Percentiles rank a stretch among this genome's conserved stretches.
Evolutionary conservation across 2,113 vertebrate genomes (phyloP).

Genomic region (Prietella phreatophila): DNA sequence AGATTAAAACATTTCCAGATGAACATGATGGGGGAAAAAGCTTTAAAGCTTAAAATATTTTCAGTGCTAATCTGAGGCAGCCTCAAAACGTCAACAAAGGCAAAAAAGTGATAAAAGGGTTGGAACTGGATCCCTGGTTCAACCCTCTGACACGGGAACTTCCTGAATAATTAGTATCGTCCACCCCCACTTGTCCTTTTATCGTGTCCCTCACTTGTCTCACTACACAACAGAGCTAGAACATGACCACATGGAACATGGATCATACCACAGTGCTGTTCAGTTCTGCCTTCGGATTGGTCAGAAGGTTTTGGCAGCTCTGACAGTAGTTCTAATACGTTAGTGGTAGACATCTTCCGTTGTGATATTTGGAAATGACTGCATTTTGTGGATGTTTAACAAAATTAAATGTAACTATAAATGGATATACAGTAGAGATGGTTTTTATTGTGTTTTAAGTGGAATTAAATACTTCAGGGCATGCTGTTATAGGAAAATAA

Average conservation of each 20-base stretch:
- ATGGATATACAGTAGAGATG: neutral
- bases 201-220: neutral
- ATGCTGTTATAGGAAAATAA: neutral
- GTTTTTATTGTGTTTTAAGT: neutral
- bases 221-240: neutral
- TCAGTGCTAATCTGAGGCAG: constrained; percentile 45
- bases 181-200: constrained; percentile 25
- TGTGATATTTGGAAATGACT: neutral
- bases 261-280: neutral
- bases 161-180: constrained; percentile 74
- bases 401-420: neutral
- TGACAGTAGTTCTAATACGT: neutral
- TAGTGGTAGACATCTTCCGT: too few relatives aligned
- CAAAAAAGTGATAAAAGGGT: constrained; percentile 58
- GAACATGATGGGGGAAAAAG: neutral
- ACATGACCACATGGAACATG: too few relatives aligned
- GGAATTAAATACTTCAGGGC: neutral
- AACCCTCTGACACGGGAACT: constrained; percentile 67
- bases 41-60: constrained; percentile 30
- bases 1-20: constrained; percentile 50
- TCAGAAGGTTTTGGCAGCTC: neutral
- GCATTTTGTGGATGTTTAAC: neutral
- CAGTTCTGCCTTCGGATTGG: neutral
- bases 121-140: constrained; percentile 48
- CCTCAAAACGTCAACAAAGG: constrained; percentile 57